Conservation (phyloP, 2,113 vertebrate species). For the Phrynocephalus versicolor region DNA sequence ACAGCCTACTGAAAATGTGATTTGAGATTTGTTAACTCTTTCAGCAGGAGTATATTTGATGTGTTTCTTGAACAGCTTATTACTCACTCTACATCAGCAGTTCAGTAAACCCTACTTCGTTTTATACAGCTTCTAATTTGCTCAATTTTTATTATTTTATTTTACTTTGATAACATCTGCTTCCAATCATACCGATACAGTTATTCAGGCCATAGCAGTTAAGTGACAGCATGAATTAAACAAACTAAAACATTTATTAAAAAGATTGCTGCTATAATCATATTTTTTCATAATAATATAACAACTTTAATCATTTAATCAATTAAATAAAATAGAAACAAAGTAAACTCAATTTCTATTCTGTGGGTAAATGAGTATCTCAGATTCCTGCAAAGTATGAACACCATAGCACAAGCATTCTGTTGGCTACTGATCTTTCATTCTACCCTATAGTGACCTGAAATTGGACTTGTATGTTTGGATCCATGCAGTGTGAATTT, state of each 20-base stretch:
- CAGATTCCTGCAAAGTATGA: neutral
- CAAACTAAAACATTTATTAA: constrained; percentile 32
- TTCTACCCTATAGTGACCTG: neutral
- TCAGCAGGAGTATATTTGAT: constrained; percentile 17
- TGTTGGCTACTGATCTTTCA: neutral
- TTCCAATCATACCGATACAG: constrained; percentile 11
- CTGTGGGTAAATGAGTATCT: neutral
- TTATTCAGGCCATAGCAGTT: constrained; percentile 23
- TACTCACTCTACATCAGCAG: neutral
- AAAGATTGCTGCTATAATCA: constrained; percentile 21
- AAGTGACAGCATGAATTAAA: constrained; percentile 36
- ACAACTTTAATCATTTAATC: constrained; percentile 21
- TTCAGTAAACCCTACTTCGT: neutral
- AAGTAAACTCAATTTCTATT: neutral
- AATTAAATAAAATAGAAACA: constrained; percentile 4
- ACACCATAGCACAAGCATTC: neutral
- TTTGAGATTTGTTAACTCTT: constrained; percentile 21
- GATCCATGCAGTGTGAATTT: neutral
- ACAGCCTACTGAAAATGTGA: neutral
- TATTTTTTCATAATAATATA: constrained; percentile 12
- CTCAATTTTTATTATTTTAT: constrained; percentile 40
- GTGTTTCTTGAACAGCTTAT: constrained; percentile 12
- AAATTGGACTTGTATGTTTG: neutral
- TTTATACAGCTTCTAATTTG: constrained; percentile 21
- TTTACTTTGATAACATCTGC: constrained; percentile 33